These are phyloP conservation scores for Falco punctatus DNA, from an alignment of 2,113 vertebrate species.

Conservation along the genomic window DNA sequence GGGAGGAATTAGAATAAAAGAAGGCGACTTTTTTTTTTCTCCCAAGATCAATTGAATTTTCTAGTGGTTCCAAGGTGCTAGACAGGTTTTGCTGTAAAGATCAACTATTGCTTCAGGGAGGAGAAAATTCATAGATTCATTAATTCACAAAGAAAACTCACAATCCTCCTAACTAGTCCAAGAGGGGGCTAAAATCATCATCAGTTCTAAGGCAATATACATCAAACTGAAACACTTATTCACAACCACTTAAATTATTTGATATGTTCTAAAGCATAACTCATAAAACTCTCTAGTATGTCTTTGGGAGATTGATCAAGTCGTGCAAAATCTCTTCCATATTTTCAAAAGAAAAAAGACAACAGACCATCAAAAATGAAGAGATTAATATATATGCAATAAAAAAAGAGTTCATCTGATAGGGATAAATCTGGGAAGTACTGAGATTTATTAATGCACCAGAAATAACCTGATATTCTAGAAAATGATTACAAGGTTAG, in stretches of 20 bases:
- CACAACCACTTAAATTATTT: neutral
- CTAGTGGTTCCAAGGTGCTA: conserved; percentile 2
- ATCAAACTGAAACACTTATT: conserved; percentile 9
- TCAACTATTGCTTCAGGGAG: conserved; percentile 47
- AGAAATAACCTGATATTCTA: neutral
- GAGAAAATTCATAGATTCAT: conserved; percentile 44
- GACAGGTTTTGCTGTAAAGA: neutral
- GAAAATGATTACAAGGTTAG: neutral
- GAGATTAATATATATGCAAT: neutral
- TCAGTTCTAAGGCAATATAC: neutral
- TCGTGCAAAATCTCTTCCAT: neutral
- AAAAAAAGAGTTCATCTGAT: neutral
- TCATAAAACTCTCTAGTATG: neutral
- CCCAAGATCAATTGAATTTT: conserved; percentile 49
- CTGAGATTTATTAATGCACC: neutral
- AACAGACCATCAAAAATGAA: neutral
- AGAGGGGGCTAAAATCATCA: neutral
- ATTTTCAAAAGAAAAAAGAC: neutral
- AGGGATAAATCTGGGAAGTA: neutral
- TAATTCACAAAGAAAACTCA: conserved; percentile 51
- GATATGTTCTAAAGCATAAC: conserved; percentile 4
- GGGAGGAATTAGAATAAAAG: conserved; percentile 46
- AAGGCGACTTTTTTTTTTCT: neutral
- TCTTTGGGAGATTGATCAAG: neutral
- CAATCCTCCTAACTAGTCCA: neutral